These are phyloP conservation scores for Eurytoma adleriae DNA, from an alignment of 2,888 invertebrate species.

Conservation along the genomic window DNA sequence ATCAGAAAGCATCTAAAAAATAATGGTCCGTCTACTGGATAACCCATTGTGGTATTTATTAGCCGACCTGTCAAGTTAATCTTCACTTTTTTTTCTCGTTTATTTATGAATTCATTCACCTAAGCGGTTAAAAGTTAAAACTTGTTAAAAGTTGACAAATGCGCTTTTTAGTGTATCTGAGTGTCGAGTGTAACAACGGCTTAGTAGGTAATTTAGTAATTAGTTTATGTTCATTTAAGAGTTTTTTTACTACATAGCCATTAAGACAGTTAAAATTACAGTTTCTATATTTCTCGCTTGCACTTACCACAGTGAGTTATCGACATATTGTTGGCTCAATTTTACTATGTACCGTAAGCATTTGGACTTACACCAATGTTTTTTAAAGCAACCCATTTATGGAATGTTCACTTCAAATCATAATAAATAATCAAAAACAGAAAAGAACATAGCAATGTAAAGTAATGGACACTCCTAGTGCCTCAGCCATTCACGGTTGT, in stretches of 20 bases:
- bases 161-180: too few species aligned
- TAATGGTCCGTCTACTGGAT: constrained; percentile 47
- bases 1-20: constrained; percentile 61
- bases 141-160: too few species aligned
- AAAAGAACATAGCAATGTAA: background rate
- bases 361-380: background rate
- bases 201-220: background rate
- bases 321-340: constrained; percentile 12
- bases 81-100: too few species aligned
- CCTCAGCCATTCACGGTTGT: too few species aligned
- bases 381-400: constrained; percentile 2
- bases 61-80: too few species aligned
- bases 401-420: constrained; percentile 10
- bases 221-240: background rate
- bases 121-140: too few species aligned
- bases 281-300: background rate
- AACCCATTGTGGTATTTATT: constrained; percentile 66
- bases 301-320: constrained; percentile 63
- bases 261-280: constrained; percentile 16
- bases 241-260: constrained; percentile 25
- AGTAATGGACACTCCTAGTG: background rate
- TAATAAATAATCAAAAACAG: background rate
- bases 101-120: too few species aligned
- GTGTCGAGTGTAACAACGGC: background rate
- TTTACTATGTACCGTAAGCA: constrained; percentile 3